Percentiles rank a stretch among this genome's conserved stretches.
These are phyloP conservation scores for Danio albolineatus DNA, from an alignment of 2,797 vertebrate genomes.

Conservation along the genomic window DNA sequence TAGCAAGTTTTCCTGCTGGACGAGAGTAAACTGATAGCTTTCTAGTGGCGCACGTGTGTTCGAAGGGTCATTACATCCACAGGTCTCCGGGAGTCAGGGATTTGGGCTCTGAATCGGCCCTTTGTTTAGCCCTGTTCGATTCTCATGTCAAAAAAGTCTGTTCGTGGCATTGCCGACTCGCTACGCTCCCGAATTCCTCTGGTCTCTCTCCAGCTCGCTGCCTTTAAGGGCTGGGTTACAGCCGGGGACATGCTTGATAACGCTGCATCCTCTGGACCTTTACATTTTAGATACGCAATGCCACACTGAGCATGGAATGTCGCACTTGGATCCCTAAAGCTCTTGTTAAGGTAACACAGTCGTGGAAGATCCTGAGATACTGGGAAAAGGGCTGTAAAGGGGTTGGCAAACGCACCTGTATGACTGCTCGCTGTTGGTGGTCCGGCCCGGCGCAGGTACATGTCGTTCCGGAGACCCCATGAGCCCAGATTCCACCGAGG, in stretches of 20 bases:
- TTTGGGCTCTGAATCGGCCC: slow-evolving; percentile 72
- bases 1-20: background rate
- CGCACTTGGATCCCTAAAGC: slow-evolving; percentile 10
- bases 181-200: slow-evolving; percentile 51
- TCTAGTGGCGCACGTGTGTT: background rate
- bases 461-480: slow-evolving; percentile 61
- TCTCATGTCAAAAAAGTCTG: slow-evolving; percentile 70
- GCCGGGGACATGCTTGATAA: slow-evolving; percentile 3
- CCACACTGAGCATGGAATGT: slow-evolving; percentile 53
- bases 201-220: slow-evolving; percentile 27
- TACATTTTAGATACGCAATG: slow-evolving; percentile 48
- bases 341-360: background rate
- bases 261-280: slow-evolving; percentile 15
- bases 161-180: slow-evolving; percentile 73
- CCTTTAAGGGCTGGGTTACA: slow-evolving; percentile 18
- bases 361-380: background rate
- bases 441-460: slow-evolving; percentile 61
- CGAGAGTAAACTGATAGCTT: too few relatives aligned
- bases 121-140: slow-evolving; percentile 76
- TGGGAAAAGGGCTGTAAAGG: background rate
- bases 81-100: slow-evolving; percentile 66
- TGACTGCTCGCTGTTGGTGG: slow-evolving; percentile 69
- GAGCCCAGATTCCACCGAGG: slow-evolving; percentile 69
- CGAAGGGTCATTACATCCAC: slow-evolving; percentile 65
- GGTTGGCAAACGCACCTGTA: slow-evolving; percentile 74